Conservation (phyloP, 2,113 vertebrate genomes). For the Lasiurus borealis region DNA sequence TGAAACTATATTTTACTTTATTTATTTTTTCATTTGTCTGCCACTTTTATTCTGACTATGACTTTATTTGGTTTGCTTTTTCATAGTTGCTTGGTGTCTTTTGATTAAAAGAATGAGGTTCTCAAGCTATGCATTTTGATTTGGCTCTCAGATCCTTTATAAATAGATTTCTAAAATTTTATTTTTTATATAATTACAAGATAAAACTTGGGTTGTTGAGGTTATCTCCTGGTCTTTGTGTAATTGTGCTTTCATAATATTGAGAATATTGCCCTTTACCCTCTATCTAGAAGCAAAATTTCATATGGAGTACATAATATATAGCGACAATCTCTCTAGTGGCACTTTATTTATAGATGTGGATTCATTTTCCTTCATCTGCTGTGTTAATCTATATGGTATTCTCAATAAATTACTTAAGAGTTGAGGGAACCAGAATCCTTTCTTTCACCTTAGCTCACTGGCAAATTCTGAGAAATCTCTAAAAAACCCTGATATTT, state of each 20-base stretch:
- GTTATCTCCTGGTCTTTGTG: not conserved
- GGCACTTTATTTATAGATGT: not conserved
- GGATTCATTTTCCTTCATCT: not conserved
- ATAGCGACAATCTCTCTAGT: not conserved
- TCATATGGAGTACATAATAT: not conserved
- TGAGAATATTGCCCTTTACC: not conserved
- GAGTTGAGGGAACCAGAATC: not conserved
- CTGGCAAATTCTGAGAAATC: not conserved
- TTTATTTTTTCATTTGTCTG: not conserved
- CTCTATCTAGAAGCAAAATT: not conserved
- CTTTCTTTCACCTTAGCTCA: not conserved
- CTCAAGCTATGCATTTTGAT: not conserved
- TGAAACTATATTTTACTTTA: not conserved
- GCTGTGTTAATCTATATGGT: not conserved
- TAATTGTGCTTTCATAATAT: not conserved
- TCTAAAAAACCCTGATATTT: not conserved
- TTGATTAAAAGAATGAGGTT: not conserved
- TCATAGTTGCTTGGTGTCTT: not conserved
- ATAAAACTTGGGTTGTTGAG: not conserved
- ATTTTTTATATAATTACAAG: not conserved
- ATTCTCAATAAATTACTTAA: slow-evolving; percentile 1
- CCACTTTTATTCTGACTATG: not conserved
- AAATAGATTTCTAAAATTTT: not conserved
- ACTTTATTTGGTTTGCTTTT: not conserved
- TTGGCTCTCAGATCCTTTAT: not conserved